These are phyloP conservation scores for Mastigias papua DNA, from an alignment of 30 jellyfish, hydroid and myxozoan species.

Conservation along the genomic window DNA sequence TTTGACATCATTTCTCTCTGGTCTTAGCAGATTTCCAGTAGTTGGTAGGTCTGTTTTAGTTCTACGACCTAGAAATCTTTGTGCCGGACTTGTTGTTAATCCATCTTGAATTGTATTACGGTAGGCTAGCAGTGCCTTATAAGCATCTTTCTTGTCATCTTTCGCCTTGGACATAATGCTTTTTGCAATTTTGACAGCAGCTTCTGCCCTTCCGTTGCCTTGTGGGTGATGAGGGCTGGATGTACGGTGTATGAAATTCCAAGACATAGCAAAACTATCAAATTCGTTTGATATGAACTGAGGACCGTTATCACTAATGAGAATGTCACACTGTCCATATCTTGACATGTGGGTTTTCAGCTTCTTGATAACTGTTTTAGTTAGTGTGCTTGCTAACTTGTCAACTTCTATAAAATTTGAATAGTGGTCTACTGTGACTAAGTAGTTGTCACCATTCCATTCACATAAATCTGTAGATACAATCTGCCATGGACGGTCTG, in stretches of 20 bases:
- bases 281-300: conserved; percentile 50
- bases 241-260: conserved; percentile 45
- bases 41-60: conserved; percentile 58
- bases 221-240: conserved; percentile 51
- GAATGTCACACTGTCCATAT: conserved; percentile 61
- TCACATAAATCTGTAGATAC: too few relatives aligned
- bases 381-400: too few relatives aligned
- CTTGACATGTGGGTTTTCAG: conserved; percentile 62
- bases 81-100: conserved; percentile 66
- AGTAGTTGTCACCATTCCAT: too few relatives aligned
- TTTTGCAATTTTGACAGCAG: conserved; percentile 58
- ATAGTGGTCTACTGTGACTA: too few relatives aligned
- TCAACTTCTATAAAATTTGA: too few relatives aligned
- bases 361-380: too few relatives aligned
- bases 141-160: conserved; percentile 57
- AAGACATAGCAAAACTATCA: conserved; percentile 49
- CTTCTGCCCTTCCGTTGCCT: conserved; percentile 74
- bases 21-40: conserved; percentile 53
- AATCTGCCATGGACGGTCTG: too few relatives aligned
- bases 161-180: conserved; percentile 49
- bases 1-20: conserved; percentile 54
- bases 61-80: conserved; percentile 59
- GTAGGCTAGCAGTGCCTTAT: conserved; percentile 56
- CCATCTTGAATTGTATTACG: conserved; percentile 59
- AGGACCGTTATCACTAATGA: conserved; percentile 50